Evolutionary conservation across 37 sponge, comb jelly and placozoan species (phyloP).

Genomic region (Bolinopsis microptera): DNA sequence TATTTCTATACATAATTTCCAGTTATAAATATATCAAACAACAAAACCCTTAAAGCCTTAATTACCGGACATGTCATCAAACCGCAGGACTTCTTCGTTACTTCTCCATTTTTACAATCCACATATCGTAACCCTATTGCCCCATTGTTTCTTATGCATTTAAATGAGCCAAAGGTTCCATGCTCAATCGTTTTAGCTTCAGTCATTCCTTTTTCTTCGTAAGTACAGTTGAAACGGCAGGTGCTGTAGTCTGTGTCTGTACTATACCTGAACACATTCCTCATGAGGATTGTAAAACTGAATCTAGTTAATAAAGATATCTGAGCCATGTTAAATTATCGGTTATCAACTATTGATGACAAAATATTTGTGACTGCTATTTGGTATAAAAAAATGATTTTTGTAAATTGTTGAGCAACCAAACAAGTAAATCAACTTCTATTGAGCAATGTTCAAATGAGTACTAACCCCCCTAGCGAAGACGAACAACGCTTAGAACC

Average conservation of each 20-base stretch:
- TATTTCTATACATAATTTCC: too few species aligned
- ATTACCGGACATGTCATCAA: slow-evolving; percentile 47
- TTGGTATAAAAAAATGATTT: too few species aligned
- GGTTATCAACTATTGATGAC: too few species aligned
- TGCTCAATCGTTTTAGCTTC: background rate
- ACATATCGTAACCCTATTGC: background rate
- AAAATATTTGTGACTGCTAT: too few species aligned
- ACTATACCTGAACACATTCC: background rate
- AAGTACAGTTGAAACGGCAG: slow-evolving; percentile 15
- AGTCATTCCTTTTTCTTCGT: background rate
- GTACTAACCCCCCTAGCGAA: background rate
- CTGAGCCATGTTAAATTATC: too few species aligned
- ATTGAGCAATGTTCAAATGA: too few species aligned
- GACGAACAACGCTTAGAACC: background rate
- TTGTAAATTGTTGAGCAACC: too few species aligned
- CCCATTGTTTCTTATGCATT: background rate
- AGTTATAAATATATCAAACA: too few species aligned
- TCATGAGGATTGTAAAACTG: too few species aligned
- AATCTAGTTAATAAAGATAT: too few species aligned
- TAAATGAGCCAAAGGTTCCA: background rate
- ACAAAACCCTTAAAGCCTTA: too few species aligned
- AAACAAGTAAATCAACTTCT: too few species aligned
- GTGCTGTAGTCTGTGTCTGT: background rate
- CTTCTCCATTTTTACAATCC: background rate
- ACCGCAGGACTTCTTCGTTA: background rate